Base-by-base conservation (phyloP, 2,888 invertebrate genomes). In the Pachliopta kotzebuea region DNA sequence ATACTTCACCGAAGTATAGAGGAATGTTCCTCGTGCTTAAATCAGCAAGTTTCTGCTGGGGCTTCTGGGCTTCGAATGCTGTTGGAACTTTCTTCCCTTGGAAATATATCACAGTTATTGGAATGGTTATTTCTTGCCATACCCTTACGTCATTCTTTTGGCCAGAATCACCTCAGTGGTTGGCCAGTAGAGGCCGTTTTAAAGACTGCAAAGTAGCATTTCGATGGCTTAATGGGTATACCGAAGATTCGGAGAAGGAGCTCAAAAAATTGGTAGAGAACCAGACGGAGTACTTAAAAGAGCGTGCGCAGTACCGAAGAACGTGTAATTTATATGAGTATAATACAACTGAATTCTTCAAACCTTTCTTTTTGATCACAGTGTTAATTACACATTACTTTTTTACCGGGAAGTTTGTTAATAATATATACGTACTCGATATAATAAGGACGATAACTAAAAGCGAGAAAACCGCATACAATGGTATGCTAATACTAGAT, bases 11-110 rank as follows among this genome's bases (percentile, higher is more conserved):
- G 1, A 75, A 75, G n/a, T 80, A 83, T 56, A 72, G 84, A 59
- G 83, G 83, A 7, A 69, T 82, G 23, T 81, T 82, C 56, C 75
- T 79, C 70, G 74, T 80, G 62, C 76, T 82, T 9, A 80, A 83
- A 70, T 78, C 81, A 0, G 81, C 81, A 1, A 74, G 80, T 60
- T 75, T 77, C 58, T 79, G 77, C 65, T 84, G 80, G 77, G 84
- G 83, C 0, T 77, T 84, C 3, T 84, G 82, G 83, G 74, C 79
- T 4, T 76, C 84, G 0, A 83, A 84, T 68, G 74, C 78, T 1
- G 76, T 81, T 0, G 83, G 82, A 24, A 80, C 81, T 3, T 84
- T 79, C 63, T 76, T 70, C 4, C 74, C 1, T 26, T 61, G 64
- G 64, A 71, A 63, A 50, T 67, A 68, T 14, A 71, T 74, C 3